Base-by-base conservation (phyloP, 2,113 vertebrate genomes). In the Onychorhynchus coronatus region DNA sequence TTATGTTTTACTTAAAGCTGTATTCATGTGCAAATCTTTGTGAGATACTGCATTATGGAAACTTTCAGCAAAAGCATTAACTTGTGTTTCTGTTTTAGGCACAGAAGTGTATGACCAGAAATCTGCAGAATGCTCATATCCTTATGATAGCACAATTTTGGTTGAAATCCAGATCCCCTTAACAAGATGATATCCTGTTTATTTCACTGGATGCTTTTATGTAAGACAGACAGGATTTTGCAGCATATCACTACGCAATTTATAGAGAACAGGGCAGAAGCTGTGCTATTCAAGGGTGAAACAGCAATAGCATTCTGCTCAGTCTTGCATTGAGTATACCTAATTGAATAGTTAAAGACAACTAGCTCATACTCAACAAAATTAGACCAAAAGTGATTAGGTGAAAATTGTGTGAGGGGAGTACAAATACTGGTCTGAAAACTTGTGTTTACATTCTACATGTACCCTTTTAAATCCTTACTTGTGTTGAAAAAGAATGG, bases 171-270 rank as follows among this genome's bases (percentile, higher is more conserved):
- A 71, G n/a, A 13, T 95, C 35, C 21, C 9, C 8, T 88, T 67
- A 68, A 28, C 3, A n/a, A 37, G 21, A 7, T 33, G 6, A 2
- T 56, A 44, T 41, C 24, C 31, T n/a, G 17, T 11, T 72, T 52
- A 53, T 89, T 87, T 87, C 31, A 24, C 8, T 47, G 31, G 20
- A 10, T 87, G 14, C 13, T 68, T 86, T 75, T 85, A 47, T 30
- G 10, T 56, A 42, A 72, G 44, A 44, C 8, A 25, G 68, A 37
- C n/a, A 50, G 42, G n/a, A 55, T 88, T 94, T 93, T 65, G 30
- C 19, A 72, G 33, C 0, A 0, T 62, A 22, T 70, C 41, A 27
- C 22, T 44, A 15, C 10, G 27, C 3, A 21, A 39, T 17, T 23
- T 70, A 14, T 62, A 79, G 75, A 66, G 27, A 47, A 71, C 8